Evolutionary conservation across 2,113 vertebrate genomes (phyloP).

Genomic region (Coryphaenoides rupestris): DNA sequence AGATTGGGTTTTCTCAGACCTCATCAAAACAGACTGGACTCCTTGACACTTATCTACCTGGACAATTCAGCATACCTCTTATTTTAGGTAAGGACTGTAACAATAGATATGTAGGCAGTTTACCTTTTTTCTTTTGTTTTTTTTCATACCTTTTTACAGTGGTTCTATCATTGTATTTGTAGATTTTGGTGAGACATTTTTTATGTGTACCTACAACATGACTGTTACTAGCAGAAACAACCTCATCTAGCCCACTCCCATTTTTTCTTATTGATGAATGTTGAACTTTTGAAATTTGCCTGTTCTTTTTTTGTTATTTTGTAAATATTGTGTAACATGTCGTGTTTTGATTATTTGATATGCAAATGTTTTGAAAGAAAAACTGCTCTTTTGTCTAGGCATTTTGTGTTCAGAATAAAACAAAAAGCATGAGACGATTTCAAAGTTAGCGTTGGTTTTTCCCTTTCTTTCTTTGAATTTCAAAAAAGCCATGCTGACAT

Average conservation of each 20-base stretch:
- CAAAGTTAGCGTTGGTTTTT: slow-evolving; percentile 34
- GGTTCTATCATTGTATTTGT: slow-evolving; percentile 84
- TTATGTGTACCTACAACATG: slow-evolving; percentile 80
- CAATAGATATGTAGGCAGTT: slow-evolving; percentile 67
- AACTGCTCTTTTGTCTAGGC: slow-evolving; percentile 81
- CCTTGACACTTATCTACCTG: slow-evolving; percentile 94
- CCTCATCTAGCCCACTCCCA: slow-evolving; percentile 81
- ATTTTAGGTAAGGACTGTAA: slow-evolving; percentile 89
- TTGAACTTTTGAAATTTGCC: slow-evolving; percentile 62
- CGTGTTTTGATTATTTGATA: slow-evolving; percentile 84
- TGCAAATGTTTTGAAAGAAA: slow-evolving; percentile 80
- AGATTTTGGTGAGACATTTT: slow-evolving; percentile 89
- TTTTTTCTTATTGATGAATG: slow-evolving; percentile 78
- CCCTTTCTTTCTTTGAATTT: slow-evolving; percentile 17
- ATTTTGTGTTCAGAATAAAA: slow-evolving; percentile 92
- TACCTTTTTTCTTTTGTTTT: slow-evolving; percentile 80
- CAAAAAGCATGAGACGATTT: slow-evolving; percentile 83
- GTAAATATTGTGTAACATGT: slow-evolving; percentile 85
- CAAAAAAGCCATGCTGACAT: slow-evolving; percentile 6
- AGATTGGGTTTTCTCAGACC: slow-evolving; percentile 64
- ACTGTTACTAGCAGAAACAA: slow-evolving; percentile 87
- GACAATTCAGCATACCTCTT: slow-evolving; percentile 95
- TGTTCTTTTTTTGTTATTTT: slow-evolving; percentile 74
- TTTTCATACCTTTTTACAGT: slow-evolving; percentile 92
- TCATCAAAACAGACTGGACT: slow-evolving; percentile 81